A percentile compares a stretch with the other conserved stretches of the same genome.
phyloP scores from a whole-genome alignment of 2,888 invertebrate genomes.

The Invenusta paracnida region DNA sequence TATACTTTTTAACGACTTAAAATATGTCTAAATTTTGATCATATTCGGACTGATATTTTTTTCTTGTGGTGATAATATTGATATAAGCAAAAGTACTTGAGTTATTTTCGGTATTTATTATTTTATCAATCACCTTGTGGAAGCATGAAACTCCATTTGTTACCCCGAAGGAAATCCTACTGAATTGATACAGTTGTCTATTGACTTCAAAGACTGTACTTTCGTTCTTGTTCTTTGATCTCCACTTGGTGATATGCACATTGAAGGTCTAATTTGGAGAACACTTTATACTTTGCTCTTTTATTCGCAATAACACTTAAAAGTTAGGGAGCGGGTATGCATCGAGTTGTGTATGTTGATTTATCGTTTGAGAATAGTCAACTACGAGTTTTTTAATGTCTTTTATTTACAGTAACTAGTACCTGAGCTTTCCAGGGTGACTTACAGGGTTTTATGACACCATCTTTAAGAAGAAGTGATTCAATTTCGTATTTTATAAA shows the following conservation, averaged over 20 bases:
- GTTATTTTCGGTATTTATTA: not conserved
- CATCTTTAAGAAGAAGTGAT: slow-evolving; percentile 18
- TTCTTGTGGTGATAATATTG: not conserved
- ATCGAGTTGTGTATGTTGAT: slow-evolving; percentile 21
- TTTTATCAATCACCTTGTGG: not conserved
- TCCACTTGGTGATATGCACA: not conserved
- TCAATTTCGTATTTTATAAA: slow-evolving; percentile 34
- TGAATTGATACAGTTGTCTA: not conserved
- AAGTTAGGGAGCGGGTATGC: slow-evolving; percentile 6
- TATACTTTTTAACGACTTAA: not conserved
- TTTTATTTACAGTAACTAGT: slow-evolving; percentile 44
- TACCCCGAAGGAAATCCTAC: not conserved
- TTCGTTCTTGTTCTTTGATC: not conserved
- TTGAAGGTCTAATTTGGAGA: not conserved
- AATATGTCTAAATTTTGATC: not conserved
- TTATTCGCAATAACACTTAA: not conserved
- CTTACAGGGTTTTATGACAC: slow-evolving; percentile 45
- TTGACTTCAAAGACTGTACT: not conserved
- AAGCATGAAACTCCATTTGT: not conserved
- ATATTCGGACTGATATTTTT: not conserved
- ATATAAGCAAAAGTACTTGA: not conserved
- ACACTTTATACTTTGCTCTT: not conserved
- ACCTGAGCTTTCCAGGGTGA: slow-evolving; percentile 46
- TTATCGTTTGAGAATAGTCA: not conserved
- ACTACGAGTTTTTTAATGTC: slow-evolving; percentile 38